A percentile compares a stretch with the other conserved stretches of the same genome.
phyloP scores from a whole-genome alignment of 2,113 vertebrate species.

The Etheostoma spectabile region DNA sequence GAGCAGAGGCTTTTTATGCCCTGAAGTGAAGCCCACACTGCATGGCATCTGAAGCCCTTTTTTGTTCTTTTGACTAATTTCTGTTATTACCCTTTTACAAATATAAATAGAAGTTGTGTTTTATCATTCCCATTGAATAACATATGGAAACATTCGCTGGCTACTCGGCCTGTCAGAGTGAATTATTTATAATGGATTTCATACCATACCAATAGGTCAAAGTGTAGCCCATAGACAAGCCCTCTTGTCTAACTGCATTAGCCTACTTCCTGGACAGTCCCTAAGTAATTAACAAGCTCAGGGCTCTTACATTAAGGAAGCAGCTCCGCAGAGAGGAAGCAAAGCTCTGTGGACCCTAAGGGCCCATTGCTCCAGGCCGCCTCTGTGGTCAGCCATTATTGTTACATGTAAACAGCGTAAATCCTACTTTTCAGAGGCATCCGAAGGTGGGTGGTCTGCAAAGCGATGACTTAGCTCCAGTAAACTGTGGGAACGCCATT shows the following conservation, averaged over 20 bases:
- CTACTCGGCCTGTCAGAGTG: slow-evolving; percentile 27
- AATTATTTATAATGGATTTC: slow-evolving; percentile 60
- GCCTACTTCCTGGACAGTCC: slow-evolving; percentile 68
- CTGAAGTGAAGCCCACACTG: neutral
- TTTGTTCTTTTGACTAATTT: neutral
- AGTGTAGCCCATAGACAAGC: slow-evolving; percentile 41
- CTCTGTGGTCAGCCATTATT: slow-evolving; percentile 39
- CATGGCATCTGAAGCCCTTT: no score
- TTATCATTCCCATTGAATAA: neutral
- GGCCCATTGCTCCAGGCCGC: slow-evolving; percentile 6
- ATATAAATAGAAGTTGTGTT: neutral
- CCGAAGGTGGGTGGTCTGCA: slow-evolving; percentile 1
- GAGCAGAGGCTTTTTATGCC: neutral
- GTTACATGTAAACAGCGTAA: slow-evolving; percentile 68
- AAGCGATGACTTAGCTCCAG: slow-evolving; percentile 12
- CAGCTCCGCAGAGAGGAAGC: slow-evolving; percentile 14
- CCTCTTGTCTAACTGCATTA: slow-evolving; percentile 69
- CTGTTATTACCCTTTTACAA: neutral
- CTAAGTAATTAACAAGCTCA: slow-evolving; percentile 77
- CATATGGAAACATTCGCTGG: neutral
- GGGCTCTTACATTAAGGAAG: slow-evolving; percentile 50
- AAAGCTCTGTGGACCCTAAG: slow-evolving; percentile 1
- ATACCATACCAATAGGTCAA: slow-evolving; percentile 42
- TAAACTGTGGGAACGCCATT: slow-evolving; percentile 10
- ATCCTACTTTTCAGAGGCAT: slow-evolving; percentile 33